Base-by-base conservation (phyloP, 53 echinoderm and acorn worm genomes). In the Paelopatides confundens region DNA sequence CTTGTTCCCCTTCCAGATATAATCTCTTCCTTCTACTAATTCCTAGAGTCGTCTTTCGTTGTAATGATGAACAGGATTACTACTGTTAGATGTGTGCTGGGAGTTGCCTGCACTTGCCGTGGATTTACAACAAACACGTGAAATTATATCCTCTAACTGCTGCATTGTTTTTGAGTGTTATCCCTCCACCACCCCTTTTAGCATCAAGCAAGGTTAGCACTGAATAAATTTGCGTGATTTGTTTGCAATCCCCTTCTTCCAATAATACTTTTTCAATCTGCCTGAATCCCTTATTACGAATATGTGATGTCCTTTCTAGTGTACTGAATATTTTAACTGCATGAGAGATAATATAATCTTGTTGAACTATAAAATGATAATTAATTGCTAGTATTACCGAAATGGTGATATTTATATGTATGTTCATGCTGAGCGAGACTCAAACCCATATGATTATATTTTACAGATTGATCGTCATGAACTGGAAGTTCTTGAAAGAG, bases 271-370 rank as follows among this genome's bases (percentile, higher is more conserved):
- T 52, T 31, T 79, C 51, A 29, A 79, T 52, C 17, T 74, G 76
- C 2, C 0, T 74, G 26, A 2, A 74, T 1, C 76, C 76, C 8
- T 74, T 40, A 18, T 74, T 1, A 27, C 5, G 39, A 40, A 74
- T 74, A 37, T 74, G 76, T 4, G 5, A 5, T 36, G 81, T 31
- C 81, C 48, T 79, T n/a, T 79, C 81, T 27, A 79, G 33, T 3
- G 50, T 52, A 29, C 27, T 1, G 17, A 79, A 79, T 1, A 79
- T 52, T 21, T n/a, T n/a, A n/a, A n/a, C n/a, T n/a, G n/a, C n/a
- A n/a, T n/a, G n/a, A n/a, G n/a, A n/a, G n/a, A n/a, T n/a, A n/a
- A n/a, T n/a, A n/a, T n/a, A n/a, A n/a, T n/a, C n/a, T n/a, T n/a
- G n/a, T n/a, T n/a, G n/a, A n/a, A n/a, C n/a, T n/a, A n/a, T n/a